phyloP scores from a whole-genome alignment of 1,140 invertebrate genomes.

The Littorina saxatilis region DNA sequence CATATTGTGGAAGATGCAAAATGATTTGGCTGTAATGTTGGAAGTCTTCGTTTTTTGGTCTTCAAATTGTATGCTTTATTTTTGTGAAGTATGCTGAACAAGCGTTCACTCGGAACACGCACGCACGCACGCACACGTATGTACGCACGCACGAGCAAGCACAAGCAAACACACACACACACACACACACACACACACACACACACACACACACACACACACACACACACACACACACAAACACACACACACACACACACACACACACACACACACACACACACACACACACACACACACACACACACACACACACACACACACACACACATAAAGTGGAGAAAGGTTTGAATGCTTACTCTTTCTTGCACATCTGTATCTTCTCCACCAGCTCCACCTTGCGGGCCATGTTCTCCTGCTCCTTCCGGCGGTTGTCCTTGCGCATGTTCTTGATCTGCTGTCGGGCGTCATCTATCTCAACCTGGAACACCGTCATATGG shows the following conservation, averaged over 20 bases:
- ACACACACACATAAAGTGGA: too few relatives aligned
- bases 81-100: too few relatives aligned
- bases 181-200: not conserved
- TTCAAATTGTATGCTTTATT: too few relatives aligned
- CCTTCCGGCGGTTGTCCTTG: not conserved
- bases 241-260: too few relatives aligned
- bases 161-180: conserved; percentile 7
- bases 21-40: too few relatives aligned
- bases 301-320: not conserved
- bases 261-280: too few relatives aligned
- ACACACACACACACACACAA: not conserved
- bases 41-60: too few relatives aligned
- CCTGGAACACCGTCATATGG: too few relatives aligned
- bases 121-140: not conserved
- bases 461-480: too few relatives aligned
- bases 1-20: too few relatives aligned
- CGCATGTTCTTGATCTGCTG: not conserved
- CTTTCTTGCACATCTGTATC: not conserved
- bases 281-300: too few relatives aligned
- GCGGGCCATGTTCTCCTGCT: not conserved
- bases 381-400: not conserved
- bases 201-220: not conserved
- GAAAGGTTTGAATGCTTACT: not conserved
- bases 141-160: not conserved
- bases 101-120: too few relatives aligned